Conservation (phyloP, 2,113 vertebrate genomes). For the Podarcis muralis region DNA sequence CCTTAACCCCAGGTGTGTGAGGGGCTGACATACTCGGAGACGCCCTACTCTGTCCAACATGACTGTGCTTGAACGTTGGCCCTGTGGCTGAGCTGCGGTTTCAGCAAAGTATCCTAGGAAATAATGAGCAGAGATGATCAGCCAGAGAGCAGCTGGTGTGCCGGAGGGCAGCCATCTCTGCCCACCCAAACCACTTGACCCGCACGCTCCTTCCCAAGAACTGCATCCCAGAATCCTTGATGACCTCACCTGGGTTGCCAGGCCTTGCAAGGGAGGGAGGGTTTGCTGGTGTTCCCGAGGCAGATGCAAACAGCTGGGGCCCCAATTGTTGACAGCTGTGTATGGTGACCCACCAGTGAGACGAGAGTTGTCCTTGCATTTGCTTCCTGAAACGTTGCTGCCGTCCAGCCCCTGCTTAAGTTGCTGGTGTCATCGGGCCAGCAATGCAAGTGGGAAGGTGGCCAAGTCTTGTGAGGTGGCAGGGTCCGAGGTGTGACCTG, state of each 20-base stretch:
- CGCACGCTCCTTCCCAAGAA: not conserved
- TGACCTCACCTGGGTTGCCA: not conserved
- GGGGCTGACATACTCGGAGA: not conserved
- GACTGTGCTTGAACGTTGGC: not conserved
- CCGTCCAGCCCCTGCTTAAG: not conserved
- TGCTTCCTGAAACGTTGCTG: too few relatives aligned
- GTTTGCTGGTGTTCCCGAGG: not conserved
- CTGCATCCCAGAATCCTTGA: not conserved
- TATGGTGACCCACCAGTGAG: not conserved
- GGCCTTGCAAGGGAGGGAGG: too few relatives aligned
- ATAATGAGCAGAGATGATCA: not conserved
- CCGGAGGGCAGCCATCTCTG: not conserved
- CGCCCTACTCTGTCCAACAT: not conserved
- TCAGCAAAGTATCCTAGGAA: not conserved
- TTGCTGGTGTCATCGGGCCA: not conserved
- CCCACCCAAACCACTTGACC: not conserved
- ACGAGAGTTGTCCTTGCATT: not conserved
- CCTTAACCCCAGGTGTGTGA: not conserved
- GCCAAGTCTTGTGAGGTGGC: not conserved
- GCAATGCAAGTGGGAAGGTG: not conserved
- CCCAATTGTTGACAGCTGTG: too few relatives aligned
- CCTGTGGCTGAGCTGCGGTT: not conserved
- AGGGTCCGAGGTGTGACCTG: not conserved
- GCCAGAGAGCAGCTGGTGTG: not conserved
- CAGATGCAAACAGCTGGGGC: not conserved